Conservation (phyloP, 30 jellyfish, hydroid and myxozoan species). For the Rhopilema esculentum region DNA sequence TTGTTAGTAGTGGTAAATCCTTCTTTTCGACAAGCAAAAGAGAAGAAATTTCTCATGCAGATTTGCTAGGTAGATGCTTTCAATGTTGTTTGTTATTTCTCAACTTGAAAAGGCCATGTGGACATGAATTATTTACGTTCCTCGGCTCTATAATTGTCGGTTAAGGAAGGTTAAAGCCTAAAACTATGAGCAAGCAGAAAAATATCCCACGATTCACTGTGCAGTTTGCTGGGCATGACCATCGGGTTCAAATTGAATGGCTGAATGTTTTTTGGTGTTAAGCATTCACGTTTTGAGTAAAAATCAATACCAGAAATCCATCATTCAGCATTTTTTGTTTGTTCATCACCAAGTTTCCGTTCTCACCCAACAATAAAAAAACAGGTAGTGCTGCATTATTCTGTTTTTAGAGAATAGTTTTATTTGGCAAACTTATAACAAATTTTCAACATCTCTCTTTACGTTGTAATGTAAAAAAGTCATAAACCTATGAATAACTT, state of each 20-base stretch:
- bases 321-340: no score
- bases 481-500: no score
- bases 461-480: no score
- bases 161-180: not conserved
- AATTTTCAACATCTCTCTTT: no score
- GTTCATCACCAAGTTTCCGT: no score
- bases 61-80: not conserved
- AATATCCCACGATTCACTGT: not conserved
- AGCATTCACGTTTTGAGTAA: not conserved
- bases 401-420: no score
- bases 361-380: no score
- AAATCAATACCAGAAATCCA: no score
- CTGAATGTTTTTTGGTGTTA: not conserved
- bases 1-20: not conserved
- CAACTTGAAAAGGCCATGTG: not conserved
- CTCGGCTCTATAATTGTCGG: not conserved
- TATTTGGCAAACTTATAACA: no score
- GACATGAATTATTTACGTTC: not conserved
- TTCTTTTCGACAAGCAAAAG: not conserved
- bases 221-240: not conserved
- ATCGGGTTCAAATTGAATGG: not conserved
- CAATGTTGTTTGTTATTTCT: not conserved
- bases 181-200: not conserved
- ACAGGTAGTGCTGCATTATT: no score
- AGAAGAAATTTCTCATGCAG: not conserved